A percentile compares a stretch with the other conserved stretches of the same genome.
Evolutionary conservation across 2,797 vertebrate species (phyloP).

Genomic region (Valencia hispanica): DNA sequence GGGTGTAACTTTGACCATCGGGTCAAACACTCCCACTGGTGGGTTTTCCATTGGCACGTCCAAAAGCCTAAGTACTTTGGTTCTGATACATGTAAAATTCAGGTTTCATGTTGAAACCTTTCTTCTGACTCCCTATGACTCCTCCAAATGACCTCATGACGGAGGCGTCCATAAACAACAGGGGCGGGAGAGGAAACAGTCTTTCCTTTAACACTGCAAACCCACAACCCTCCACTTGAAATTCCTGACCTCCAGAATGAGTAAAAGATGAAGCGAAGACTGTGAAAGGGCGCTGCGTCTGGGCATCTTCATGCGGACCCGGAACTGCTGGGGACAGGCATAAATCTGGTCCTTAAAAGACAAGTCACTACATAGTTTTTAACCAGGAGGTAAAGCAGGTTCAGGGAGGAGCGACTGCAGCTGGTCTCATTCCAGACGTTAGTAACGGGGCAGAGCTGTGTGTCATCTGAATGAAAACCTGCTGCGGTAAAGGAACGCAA

Average conservation of each 20-base stretch:
- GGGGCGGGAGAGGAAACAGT: conserved; percentile 63
- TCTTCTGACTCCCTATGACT: conserved; percentile 37
- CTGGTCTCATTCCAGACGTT: background rate
- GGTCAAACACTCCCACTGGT: background rate
- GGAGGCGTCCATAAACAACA: conserved; percentile 63
- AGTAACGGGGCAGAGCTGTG: background rate
- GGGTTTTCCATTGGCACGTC: background rate
- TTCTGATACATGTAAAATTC: background rate
- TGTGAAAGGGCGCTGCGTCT: background rate
- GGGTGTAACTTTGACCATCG: background rate
- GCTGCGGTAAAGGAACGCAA: background rate
- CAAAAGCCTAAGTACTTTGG: background rate
- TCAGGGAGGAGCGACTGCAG: conserved; percentile 20
- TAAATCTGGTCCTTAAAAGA: conserved; percentile 39
- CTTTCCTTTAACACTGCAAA: conserved; percentile 62
- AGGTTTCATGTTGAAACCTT: background rate
- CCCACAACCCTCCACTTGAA: conserved; percentile 54
- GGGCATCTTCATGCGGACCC: conserved; percentile 37
- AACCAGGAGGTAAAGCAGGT: conserved; percentile 11
- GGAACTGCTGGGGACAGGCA: conserved; percentile 39
- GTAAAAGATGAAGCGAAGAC: conserved; percentile 40
- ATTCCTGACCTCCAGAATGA: conserved; percentile 57
- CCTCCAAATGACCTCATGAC: conserved; percentile 63
- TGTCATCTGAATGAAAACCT: background rate
- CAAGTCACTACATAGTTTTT: conserved; percentile 37